Evolutionary conservation across 2,113 vertebrate species (phyloP).

Genomic region (Ondatra zibethicus): DNA sequence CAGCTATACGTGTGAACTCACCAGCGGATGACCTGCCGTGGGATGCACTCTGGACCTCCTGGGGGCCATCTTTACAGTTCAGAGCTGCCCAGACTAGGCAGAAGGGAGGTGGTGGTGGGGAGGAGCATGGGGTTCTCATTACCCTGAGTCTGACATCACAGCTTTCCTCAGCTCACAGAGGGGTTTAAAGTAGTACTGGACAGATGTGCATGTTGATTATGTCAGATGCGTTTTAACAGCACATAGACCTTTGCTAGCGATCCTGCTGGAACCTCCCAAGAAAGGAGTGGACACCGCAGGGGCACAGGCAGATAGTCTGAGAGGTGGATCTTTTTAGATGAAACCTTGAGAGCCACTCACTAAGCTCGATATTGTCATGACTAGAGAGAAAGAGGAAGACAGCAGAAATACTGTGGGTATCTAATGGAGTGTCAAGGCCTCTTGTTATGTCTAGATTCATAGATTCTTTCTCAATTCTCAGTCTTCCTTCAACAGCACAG

Average conservation of each 20-base stretch:
- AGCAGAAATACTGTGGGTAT: neutral
- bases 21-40: neutral
- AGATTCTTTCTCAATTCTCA: neutral
- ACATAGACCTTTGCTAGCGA: neutral
- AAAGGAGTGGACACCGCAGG: neutral
- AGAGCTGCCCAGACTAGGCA: neutral
- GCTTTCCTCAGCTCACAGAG: neutral
- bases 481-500: conserved; percentile 25
- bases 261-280: neutral
- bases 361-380: neutral
- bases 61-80: neutral
- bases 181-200: neutral
- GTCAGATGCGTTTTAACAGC: neutral
- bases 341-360: neutral
- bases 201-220: neutral
- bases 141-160: conserved; percentile 1
- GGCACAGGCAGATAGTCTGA: neutral
- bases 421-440: neutral
- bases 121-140: neutral
- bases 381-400: neutral
- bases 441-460: neutral
- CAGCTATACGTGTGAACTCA: neutral
- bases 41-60: neutral
- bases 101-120: neutral
- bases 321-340: neutral